Evolutionary conservation across 2,888 invertebrate species (phyloP), one percentile per base, ranked within the genome.

Genomic region (Cantharis nigra): DNA sequence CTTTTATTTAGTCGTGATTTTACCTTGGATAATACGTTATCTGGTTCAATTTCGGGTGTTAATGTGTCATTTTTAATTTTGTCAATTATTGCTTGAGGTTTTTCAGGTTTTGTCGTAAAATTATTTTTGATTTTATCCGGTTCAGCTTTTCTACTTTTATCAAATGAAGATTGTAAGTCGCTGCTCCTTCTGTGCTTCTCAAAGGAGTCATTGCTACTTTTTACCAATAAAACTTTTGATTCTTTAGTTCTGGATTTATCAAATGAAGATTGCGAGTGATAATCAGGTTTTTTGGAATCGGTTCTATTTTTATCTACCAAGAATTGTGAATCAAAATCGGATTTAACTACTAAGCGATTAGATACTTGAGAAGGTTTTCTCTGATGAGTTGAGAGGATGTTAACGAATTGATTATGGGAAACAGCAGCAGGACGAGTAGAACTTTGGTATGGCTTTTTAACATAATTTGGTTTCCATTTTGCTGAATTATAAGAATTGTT

Each of bases 331-430:
- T 49, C 49, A n/a, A 7, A 9, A 1, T 49, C 49, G 2, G 49
- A n/a, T n/a, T 49, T 49, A n/a, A 67, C 7, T 67, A 11, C 14
- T 67, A 67, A 67, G 10, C 65, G 65, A 26, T 13, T 67, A 9
- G 65, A 3, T n/a, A 67, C 26, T n/a, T 23, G n/a, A n/a, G n/a
- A 49, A n/a, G n/a, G 18, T 67, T 20, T n/a, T 67, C 65, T 10
- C 26, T 67, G 23, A 3, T 20, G 23, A 26, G 20, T n/a, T 3
- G 23, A 20, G 13, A n/a, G 18, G 16, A 69, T 63, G 28, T 83
- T 82, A 0, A 87, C 83, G 49, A 87, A 86, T 76, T 88, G 88
- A 67, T 84, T 85, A 76, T 88, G 88, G 0, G 83, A 83, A 1
- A 87, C 84, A 0, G 84, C 83, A 20, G 83, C 82, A 2, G 83